These are phyloP conservation scores for Erethizon dorsatum DNA, from an alignment of 2,797 vertebrate species.

Conservation along the genomic window DNA sequence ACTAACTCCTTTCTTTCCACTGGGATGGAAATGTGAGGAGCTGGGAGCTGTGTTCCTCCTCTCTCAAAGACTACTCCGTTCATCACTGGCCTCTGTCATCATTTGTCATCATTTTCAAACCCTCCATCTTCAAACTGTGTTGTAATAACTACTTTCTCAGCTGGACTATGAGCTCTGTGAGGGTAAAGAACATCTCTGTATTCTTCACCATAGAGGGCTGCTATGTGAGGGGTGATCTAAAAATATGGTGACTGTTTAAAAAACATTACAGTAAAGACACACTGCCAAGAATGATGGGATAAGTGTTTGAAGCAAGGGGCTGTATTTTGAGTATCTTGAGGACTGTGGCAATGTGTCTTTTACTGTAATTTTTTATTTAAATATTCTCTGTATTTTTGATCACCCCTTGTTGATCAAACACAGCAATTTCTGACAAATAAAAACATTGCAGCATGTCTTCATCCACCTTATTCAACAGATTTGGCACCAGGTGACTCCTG, in stretches of 20 bases:
- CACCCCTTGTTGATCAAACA: not conserved
- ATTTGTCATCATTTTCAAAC: conserved; percentile 17
- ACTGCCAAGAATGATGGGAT: not conserved
- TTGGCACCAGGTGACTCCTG: not conserved
- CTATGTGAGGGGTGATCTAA: not conserved
- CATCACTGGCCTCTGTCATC: not conserved
- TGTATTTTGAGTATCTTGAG: not conserved
- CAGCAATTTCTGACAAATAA: not conserved
- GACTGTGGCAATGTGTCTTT: not conserved
- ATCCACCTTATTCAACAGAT: not conserved
- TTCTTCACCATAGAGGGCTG: not conserved
- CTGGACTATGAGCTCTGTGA: not conserved
- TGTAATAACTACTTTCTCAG: not conserved
- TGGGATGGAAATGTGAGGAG: not conserved
- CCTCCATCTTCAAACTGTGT: not conserved
- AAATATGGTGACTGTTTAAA: not conserved
- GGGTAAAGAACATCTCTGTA: not conserved
- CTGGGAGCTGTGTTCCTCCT: not conserved
- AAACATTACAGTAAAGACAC: not conserved
- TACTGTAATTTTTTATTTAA: not conserved
- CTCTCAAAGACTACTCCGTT: not conserved
- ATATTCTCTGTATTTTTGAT: not conserved
- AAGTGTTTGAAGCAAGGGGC: not conserved
- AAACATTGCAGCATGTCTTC: not conserved
- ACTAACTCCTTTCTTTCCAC: not conserved